Evolutionary conservation across 2,797 vertebrate genomes (phyloP), one percentile per base, ranked within the genome.

Genomic region (Prunella strophiata): DNA sequence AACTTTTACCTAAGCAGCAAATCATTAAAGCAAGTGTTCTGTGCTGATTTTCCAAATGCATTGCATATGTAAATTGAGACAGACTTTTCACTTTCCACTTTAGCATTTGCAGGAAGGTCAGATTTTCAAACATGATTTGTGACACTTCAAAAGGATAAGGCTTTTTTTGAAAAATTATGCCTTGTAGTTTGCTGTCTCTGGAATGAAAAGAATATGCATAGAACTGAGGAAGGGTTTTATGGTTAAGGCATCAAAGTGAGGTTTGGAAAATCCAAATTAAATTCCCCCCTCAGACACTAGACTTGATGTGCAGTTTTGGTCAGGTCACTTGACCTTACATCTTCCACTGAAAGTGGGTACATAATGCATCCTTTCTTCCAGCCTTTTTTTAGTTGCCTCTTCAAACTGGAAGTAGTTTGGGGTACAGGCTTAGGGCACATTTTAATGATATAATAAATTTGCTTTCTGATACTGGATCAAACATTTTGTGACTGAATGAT

Each of bases 211-310:
- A 54, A 72, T 79, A 84, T 84, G 75, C 26, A 12, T 80, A 80
- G 71, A 26, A 75, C 51, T 52, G 58, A 90, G 90, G 47, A 73
- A 81, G 70, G 10, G 51, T 90, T 96, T 88, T 90, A 90, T 63
- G 93, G 88, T 91, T 93, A 95, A 95, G 66, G 94, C 88, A 96
- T 94, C 89, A 93, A 95, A 94, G 90, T 57, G 42, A 82, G 83
- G 88, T 90, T 93, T 95, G 58, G 77, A 94, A 93, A 94, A 94
- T 91, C 62, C 94, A 94, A 80, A 94, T 93, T 91, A 85, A 86
- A 95, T 88, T 95, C 52, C 67, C 16, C 19, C 9, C 77, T 81
- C 90, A 88, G 38, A 13, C 9, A 1, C n/a, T 7, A 89, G 85
- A 78, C 14, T 81, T 43, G 34, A 73, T 0, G 1, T 43, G 38